These are phyloP conservation scores for Yponomeuta evonymella DNA, from an alignment of 2,888 invertebrate genomes.

Conservation along the genomic window DNA sequence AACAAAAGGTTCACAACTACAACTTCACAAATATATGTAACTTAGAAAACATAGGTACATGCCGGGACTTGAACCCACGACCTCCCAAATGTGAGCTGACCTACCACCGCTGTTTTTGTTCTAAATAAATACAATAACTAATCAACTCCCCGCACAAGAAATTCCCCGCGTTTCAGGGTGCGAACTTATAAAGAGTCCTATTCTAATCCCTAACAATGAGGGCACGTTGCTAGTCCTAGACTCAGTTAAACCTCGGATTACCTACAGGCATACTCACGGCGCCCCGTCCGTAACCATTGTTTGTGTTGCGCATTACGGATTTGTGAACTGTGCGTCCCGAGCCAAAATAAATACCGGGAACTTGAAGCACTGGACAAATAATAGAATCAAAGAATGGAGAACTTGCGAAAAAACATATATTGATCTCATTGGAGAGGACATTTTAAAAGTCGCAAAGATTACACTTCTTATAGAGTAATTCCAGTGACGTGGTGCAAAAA, in stretches of 20 bases:
- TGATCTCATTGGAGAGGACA: too few relatives aligned
- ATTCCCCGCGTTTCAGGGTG: neutral
- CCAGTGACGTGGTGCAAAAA: too few relatives aligned
- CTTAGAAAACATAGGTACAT: too few relatives aligned
- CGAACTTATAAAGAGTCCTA: neutral
- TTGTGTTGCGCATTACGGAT: constrained; percentile 1
- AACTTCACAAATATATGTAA: too few relatives aligned
- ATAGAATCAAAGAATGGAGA: neutral
- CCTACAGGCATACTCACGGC: neutral
- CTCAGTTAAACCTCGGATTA: neutral
- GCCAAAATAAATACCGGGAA: neutral
- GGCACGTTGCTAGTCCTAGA: neutral
- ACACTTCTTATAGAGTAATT: too few relatives aligned
- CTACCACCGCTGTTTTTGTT: too few relatives aligned
- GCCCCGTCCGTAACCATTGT: neutral
- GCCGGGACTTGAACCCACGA: too few relatives aligned
- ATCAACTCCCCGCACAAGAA: too few relatives aligned
- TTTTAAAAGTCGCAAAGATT: too few relatives aligned
- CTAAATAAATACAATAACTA: too few relatives aligned
- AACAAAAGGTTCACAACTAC: too few relatives aligned
- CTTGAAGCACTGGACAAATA: neutral
- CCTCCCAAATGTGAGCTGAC: too few relatives aligned
- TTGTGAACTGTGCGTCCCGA: neutral
- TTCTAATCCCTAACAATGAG: neutral
- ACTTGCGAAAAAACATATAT: neutral